Evolutionary conservation across 2,797 vertebrate genomes (phyloP).

Genomic region (Novumbra hubbsi): DNA sequence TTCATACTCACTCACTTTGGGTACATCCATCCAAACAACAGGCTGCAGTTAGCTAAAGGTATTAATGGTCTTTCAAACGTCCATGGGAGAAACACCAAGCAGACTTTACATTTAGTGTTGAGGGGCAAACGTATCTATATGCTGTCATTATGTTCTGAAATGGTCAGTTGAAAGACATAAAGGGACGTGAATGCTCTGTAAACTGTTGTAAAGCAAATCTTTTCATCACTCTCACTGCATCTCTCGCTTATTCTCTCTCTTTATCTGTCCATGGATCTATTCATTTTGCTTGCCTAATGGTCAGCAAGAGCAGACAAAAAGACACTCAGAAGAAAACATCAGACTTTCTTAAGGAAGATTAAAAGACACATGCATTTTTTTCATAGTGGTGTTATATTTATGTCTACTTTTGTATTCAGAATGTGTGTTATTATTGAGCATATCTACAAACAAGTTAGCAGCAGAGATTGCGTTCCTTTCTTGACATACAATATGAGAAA

Average conservation of each 20-base stretch:
- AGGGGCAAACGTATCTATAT: conserved; percentile 24
- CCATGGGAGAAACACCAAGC: conserved; percentile 13
- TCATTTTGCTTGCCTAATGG: background rate
- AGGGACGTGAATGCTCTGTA: conserved; percentile 43
- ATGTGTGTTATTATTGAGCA: no score
- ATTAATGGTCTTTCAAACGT: background rate
- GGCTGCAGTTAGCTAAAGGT: no score
- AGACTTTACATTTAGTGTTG: conserved; percentile 21
- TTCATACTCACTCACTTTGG: no score
- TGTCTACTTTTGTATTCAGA: no score
- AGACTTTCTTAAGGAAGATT: background rate
- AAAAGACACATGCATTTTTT: background rate
- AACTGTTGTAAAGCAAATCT: conserved; percentile 46
- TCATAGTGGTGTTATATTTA: background rate
- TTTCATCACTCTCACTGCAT: conserved; percentile 59
- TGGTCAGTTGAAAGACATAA: conserved; percentile 54
- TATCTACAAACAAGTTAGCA: no score
- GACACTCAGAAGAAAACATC: background rate
- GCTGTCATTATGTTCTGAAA: conserved; percentile 56
- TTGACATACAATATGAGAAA: no score
- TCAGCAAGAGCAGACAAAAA: background rate
- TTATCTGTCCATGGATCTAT: background rate
- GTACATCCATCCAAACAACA: no score
- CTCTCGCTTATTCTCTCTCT: conserved; percentile 29
- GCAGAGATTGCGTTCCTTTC: no score